Conservation (phyloP, 2,113 vertebrate species). For the Echinops telfairi region DNA sequence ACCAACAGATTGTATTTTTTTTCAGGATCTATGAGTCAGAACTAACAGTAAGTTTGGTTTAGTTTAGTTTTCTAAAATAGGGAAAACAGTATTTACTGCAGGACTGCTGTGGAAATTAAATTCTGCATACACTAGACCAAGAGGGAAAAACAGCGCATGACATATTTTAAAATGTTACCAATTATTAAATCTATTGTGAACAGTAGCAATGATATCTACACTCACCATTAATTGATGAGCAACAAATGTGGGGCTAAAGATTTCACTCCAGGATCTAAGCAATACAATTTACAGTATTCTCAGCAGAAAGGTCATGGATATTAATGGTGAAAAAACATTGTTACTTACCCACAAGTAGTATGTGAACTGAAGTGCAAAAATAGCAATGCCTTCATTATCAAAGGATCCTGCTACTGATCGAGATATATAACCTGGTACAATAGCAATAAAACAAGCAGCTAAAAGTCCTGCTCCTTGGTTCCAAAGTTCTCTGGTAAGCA, state of each 20-base stretch:
- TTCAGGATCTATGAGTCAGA: background rate
- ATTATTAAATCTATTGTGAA: slow-evolving; percentile 45
- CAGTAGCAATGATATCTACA: background rate
- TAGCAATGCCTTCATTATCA: slow-evolving; percentile 99
- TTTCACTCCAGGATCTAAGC: background rate
- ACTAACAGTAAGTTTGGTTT: too few relatives aligned
- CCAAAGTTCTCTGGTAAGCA: slow-evolving; percentile 99
- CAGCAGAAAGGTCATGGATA: background rate
- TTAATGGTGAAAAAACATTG: slow-evolving; percentile 48
- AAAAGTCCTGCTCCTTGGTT: slow-evolving; percentile 98
- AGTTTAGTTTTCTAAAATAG: background rate
- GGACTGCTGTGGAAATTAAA: background rate
- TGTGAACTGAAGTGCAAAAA: slow-evolving; percentile 99
- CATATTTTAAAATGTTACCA: slow-evolving; percentile 30
- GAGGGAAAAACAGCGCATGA: background rate
- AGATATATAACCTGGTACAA: slow-evolving; percentile 99
- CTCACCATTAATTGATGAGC: slow-evolving; percentile 18
- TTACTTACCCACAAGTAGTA: slow-evolving; percentile 99
- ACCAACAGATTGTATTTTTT: background rate
- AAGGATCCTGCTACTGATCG: slow-evolving; percentile 99
- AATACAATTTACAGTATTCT: slow-evolving; percentile 14
- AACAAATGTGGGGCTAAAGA: background rate
- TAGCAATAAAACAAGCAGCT: slow-evolving; percentile 99
- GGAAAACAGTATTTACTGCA: background rate
- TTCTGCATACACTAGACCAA: background rate